Evolutionary conservation across 2,113 vertebrate species (phyloP).

Genomic region (Piaya cayana): DNA sequence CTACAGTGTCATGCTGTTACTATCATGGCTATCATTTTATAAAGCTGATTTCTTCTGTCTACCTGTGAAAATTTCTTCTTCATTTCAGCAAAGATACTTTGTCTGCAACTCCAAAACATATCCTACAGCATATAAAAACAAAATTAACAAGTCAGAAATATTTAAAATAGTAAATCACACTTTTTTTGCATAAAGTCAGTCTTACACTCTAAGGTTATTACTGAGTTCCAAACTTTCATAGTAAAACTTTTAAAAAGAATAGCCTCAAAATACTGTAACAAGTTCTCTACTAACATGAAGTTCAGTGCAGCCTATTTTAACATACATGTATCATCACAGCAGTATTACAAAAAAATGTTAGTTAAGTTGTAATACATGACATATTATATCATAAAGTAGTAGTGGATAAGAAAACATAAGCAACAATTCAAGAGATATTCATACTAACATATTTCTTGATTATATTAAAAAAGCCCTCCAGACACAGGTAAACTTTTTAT

Average conservation of each 20-base stretch:
- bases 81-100: constrained; percentile 98
- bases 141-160: constrained; percentile 59
- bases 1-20: constrained; percentile 70
- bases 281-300: background rate
- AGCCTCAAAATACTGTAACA: background rate
- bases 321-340: background rate
- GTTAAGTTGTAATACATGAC: background rate
- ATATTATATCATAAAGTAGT: background rate
- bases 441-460: background rate
- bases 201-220: background rate
- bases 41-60: constrained; percentile 72
- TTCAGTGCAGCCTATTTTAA: background rate
- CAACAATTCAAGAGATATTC: background rate
- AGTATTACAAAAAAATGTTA: background rate
- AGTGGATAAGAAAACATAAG: background rate
- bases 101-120: constrained; percentile 96
- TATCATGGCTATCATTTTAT: constrained; percentile 52
- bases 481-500: background rate
- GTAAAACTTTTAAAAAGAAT: background rate
- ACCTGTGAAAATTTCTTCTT: constrained; percentile 95
- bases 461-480: background rate
- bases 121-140: constrained; percentile 83
- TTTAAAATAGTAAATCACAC: background rate
- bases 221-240: background rate
- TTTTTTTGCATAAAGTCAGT: background rate